A percentile compares a stretch with the other conserved stretches of the same genome.
Evolutionary conservation across 30 jellyfish, hydroid and myxozoan species (phyloP).

Genomic region (Cassiopea andromeda): DNA sequence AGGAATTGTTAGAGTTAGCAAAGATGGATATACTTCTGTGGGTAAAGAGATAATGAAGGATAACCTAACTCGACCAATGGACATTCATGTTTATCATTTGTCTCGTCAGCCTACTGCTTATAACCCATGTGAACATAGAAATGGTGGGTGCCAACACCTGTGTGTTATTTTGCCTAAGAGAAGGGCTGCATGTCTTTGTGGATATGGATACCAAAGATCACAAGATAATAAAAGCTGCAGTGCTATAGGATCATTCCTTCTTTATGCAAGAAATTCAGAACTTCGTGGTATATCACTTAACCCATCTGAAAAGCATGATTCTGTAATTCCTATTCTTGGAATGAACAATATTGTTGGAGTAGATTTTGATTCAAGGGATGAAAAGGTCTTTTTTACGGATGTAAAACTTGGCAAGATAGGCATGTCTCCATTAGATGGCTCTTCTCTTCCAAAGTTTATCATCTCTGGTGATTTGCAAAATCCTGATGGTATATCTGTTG

Average conservation of each 20-base stretch:
- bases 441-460: conserved; percentile 65
- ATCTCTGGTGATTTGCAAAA: conserved; percentile 60
- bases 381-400: conserved; percentile 73
- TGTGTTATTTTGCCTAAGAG: conserved; percentile 76
- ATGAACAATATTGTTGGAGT: conserved; percentile 91
- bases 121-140: conserved; percentile 70
- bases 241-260: conserved; percentile 44
- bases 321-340: conserved; percentile 80
- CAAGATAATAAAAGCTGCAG: conserved; percentile 65
- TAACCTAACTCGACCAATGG: conserved; percentile 94
- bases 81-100: conserved; percentile 73
- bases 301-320: conserved; percentile 65
- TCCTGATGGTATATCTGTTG: conserved; percentile 97
- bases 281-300: conserved; percentile 89
- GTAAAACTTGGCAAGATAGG: conserved; percentile 87
- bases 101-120: conserved; percentile 80
- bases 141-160: conserved; percentile 83
- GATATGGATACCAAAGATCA: conserved; percentile 47
- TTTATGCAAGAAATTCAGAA: conserved; percentile 95
- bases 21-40: conserved; percentile 4
- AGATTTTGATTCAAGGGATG: conserved; percentile 85
- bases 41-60: conserved; percentile 36
- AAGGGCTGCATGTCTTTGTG: conserved; percentile 81
- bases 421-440: conserved; percentile 61
- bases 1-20: conserved; percentile 77